Conservation (phyloP, 2,113 vertebrate species). For the Vimba vimba region DNA sequence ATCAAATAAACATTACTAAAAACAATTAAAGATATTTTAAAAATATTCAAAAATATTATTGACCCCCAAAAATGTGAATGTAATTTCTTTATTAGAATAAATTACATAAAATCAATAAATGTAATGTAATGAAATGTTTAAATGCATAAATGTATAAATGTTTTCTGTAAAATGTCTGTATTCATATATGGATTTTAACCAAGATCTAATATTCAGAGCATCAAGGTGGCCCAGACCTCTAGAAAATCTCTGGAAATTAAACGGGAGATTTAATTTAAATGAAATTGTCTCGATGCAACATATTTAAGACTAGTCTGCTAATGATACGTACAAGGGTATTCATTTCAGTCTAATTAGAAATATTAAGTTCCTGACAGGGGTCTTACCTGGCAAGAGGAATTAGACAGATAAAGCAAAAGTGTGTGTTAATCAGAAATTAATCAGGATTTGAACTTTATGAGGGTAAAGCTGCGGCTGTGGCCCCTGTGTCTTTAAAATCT, state of each 20-base stretch:
- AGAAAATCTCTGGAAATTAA: slow-evolving; percentile 53
- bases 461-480: slow-evolving; percentile 47
- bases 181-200: slow-evolving; percentile 55
- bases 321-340: slow-evolving; percentile 63
- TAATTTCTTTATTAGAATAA: not conserved
- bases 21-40: no score
- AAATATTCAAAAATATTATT: no score
- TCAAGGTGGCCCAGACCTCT: slow-evolving; percentile 31
- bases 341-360: slow-evolving; percentile 70
- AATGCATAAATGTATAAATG: slow-evolving; percentile 44
- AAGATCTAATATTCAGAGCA: slow-evolving; percentile 44
- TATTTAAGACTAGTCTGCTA: slow-evolving; percentile 64
- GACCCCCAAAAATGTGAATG: no score
- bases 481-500: slow-evolving; percentile 47
- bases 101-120: not conserved
- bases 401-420: slow-evolving; percentile 63
- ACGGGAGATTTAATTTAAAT: slow-evolving; percentile 7
- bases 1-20: no score
- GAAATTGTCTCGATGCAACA: slow-evolving; percentile 55
- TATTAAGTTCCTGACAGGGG: slow-evolving; percentile 63
- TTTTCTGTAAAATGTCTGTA: slow-evolving; percentile 51
- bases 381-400: slow-evolving; percentile 64
- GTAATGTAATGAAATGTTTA: not conserved
- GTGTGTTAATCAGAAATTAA: slow-evolving; percentile 73
- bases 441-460: slow-evolving; percentile 65